Conservation (phyloP, 1,140 invertebrate species). For the Myzus persicae region DNA sequence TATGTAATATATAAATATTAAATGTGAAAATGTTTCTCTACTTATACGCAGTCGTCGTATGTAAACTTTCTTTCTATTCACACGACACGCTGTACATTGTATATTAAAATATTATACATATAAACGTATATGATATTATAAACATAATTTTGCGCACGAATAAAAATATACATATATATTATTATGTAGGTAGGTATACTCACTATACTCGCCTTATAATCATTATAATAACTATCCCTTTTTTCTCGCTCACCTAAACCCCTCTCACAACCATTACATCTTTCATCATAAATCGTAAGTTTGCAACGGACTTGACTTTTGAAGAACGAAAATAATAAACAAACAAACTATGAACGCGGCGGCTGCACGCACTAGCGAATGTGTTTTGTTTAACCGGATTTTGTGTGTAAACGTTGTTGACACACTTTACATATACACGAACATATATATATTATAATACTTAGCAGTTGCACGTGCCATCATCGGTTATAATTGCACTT, state of each 20-base stretch:
- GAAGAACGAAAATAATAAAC: slow-evolving; percentile 3
- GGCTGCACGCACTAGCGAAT: background rate
- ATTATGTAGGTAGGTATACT: background rate
- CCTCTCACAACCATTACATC: background rate
- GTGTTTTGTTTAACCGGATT: slow-evolving; percentile 39
- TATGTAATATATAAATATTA: background rate
- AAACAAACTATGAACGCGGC: background rate
- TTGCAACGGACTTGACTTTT: background rate
- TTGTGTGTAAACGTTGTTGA: slow-evolving; percentile 21
- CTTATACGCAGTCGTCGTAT: background rate
- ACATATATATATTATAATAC: background rate
- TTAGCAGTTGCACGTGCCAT: background rate
- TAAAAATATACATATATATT: background rate
- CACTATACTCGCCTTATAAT: background rate
- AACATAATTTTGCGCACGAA: background rate
- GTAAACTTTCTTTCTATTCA: slow-evolving; percentile 11
- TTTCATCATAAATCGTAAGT: background rate
- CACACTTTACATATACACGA: background rate
- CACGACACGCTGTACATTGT: background rate
- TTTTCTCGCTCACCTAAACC: background rate
- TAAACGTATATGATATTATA: background rate
- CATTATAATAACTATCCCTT: background rate
- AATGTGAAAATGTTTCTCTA: background rate
- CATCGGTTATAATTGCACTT: slow-evolving; percentile 23
- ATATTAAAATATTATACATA: background rate